Evolutionary conservation across 2,888 invertebrate genomes (phyloP), one percentile per base, ranked within the genome.

Genomic region (Coenonympha glycerion): DNA sequence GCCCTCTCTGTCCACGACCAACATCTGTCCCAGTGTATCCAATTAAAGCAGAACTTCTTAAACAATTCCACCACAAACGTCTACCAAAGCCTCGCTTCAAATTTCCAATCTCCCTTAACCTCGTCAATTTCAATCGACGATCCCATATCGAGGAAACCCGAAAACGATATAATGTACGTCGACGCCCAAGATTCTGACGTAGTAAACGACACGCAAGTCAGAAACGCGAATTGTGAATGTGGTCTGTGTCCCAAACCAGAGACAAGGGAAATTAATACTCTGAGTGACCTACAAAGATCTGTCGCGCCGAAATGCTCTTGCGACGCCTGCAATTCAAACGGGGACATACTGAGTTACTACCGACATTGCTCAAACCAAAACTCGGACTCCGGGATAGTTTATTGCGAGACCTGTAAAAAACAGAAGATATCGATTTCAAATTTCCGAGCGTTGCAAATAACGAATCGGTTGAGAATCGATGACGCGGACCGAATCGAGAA

Each of bases 351-450:
- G 0, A 84, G 77, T 56, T 82, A 82, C 41, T 87, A 87, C 45
- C 64, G 83, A 6, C 81, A 83, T 30, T 85, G 87, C 53, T 75
- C 86, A 0, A 86, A 80, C 24, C 76, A 78, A 5, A 84, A 78
- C 21, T 64, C 73, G 0, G 87, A 84, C 21, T 80, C 87, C 0
- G 88, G 88, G 0, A 85, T 88, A 26, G 77, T 88, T 0, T 77
- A 82, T 61, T 88, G 88, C 56, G 87, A 87, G 22, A 63, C 55
- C 0, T 88, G 88, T 64, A 80, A 82, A 46, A 88, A 88, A 42
- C 88, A 88, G 55, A 88, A 88, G 66, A 88, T 88, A 41, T 83
- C 87, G 0, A 65, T 86, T 0, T 87, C 87, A 0, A 88, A 88
- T 60, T 87, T 87, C 59, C 71, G 84, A 44, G 88, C 88, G 0